Evolutionary conservation across 2,797 vertebrate genomes (phyloP).

Genomic region (Sebastes kiyomatsui): DNA sequence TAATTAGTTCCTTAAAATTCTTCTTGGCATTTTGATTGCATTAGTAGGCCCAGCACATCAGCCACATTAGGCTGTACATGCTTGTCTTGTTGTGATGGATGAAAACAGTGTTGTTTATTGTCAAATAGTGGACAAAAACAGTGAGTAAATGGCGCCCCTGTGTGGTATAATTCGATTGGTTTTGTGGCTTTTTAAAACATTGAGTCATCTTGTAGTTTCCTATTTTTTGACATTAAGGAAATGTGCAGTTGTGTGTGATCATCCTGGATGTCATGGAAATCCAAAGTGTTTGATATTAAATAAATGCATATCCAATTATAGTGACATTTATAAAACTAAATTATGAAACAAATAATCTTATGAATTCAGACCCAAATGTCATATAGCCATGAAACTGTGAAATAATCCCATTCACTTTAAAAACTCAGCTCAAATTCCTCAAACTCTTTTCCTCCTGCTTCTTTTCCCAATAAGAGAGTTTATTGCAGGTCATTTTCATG

Average conservation of each 20-base stretch:
- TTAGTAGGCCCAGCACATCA: background rate
- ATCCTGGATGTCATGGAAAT: background rate
- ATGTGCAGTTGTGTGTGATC: background rate
- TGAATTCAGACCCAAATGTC: background rate
- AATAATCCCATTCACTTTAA: background rate
- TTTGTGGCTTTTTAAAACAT: background rate
- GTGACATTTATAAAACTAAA: background rate
- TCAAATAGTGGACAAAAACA: background rate
- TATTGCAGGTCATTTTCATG: background rate
- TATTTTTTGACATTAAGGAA: background rate
- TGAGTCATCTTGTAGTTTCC: background rate
- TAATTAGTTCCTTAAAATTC: background rate
- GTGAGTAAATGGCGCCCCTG: conserved; percentile 42
- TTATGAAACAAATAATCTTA: background rate
- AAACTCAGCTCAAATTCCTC: background rate
- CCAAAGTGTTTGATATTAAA: background rate
- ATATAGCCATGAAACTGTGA: background rate
- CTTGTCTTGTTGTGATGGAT: background rate
- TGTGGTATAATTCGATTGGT: conserved; percentile 20
- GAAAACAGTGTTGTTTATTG: background rate
- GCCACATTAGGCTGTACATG: background rate
- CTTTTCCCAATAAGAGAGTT: background rate
- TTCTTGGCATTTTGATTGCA: background rate
- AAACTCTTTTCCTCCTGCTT: background rate
- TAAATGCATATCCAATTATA: background rate